phyloP scores from a whole-genome alignment of 2,113 vertebrate genomes.

The Calyptommatus sinebrachiatus region DNA sequence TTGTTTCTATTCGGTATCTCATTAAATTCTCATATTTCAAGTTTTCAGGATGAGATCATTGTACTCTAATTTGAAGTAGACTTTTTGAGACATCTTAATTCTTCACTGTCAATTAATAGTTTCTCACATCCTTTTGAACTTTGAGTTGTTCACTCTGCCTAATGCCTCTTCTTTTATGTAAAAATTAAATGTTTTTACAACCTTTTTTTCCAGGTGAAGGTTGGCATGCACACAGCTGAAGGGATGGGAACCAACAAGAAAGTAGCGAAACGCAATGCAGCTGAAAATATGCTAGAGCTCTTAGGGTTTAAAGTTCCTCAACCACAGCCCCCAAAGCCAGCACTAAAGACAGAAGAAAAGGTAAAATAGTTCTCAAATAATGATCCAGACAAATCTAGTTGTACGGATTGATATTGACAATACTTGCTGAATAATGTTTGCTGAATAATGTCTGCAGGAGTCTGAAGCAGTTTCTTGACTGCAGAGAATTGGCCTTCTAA shows the following conservation, averaged over 20 bases:
- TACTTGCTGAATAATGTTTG: not conserved
- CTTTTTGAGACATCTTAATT: not conserved
- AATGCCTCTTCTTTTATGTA: not conserved
- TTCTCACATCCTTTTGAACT: not conserved
- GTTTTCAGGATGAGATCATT: not conserved
- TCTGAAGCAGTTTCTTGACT: not conserved
- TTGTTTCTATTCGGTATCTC: not conserved
- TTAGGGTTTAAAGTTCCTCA: conserved; percentile 96
- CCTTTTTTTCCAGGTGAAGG: conserved; percentile 78
- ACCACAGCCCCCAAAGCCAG: conserved; percentile 90
- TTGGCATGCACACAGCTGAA: conserved; percentile 88
- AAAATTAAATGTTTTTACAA: not conserved
- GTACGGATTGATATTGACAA: not conserved
- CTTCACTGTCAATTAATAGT: not conserved
- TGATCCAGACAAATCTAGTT: not conserved
- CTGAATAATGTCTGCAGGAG: not conserved
- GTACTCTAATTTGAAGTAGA: not conserved
- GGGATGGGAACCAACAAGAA: conserved; percentile 96
- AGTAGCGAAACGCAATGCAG: conserved; percentile 94
- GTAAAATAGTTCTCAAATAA: conserved; percentile 59
- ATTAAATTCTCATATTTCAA: not conserved
- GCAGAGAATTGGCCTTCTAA: not conserved
- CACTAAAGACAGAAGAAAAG: conserved; percentile 96
- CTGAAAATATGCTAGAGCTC: conserved; percentile 96
- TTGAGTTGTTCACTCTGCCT: not conserved